Conservation (phyloP, 1,140 invertebrate species). For the Diachasma alloeum region DNA sequence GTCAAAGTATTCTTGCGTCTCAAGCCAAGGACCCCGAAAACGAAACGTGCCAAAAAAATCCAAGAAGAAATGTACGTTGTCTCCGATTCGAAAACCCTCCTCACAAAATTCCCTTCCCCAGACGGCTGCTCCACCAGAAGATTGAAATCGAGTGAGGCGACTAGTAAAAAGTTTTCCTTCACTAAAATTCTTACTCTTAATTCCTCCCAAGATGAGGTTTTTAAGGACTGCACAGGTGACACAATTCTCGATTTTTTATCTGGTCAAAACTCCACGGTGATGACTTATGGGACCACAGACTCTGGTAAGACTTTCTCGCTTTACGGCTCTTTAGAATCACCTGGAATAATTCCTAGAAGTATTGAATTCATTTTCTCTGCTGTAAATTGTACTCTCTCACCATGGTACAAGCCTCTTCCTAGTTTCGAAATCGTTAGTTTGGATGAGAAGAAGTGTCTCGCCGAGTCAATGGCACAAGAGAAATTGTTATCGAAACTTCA, state of each 20-base stretch:
- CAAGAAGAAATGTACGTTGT: constrained; percentile 42
- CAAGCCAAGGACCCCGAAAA: constrained; percentile 37
- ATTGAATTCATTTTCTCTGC: constrained; percentile 76
- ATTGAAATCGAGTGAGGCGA: constrained; percentile 34
- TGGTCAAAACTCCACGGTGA: constrained; percentile 49
- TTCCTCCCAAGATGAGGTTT: constrained; percentile 43
- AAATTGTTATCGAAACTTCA: constrained; percentile 38
- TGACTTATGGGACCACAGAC: constrained; percentile 54
- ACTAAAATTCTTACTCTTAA: constrained; percentile 45
- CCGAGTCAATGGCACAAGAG: constrained; percentile 52
- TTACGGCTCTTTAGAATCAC: constrained; percentile 73
- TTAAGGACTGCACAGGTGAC: constrained; percentile 39
- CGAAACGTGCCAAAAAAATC: constrained; percentile 18
- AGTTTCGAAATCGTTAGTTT: constrained; percentile 59
- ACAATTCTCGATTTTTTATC: constrained; percentile 43
- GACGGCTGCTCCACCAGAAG: constrained; percentile 36
- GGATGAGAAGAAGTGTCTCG: constrained; percentile 38
- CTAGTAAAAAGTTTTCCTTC: constrained; percentile 43
- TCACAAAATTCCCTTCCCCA: constrained; percentile 41
- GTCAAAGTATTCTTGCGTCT: constrained; percentile 52
- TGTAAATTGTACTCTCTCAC: constrained; percentile 51
- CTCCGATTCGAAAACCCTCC: constrained; percentile 41
- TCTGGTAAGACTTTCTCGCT: constrained; percentile 75
- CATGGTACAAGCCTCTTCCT: constrained; percentile 61
- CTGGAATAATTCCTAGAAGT: constrained; percentile 80